Conservation (phyloP, 1,140 invertebrate species). For the Seison nebaliae region DNA sequence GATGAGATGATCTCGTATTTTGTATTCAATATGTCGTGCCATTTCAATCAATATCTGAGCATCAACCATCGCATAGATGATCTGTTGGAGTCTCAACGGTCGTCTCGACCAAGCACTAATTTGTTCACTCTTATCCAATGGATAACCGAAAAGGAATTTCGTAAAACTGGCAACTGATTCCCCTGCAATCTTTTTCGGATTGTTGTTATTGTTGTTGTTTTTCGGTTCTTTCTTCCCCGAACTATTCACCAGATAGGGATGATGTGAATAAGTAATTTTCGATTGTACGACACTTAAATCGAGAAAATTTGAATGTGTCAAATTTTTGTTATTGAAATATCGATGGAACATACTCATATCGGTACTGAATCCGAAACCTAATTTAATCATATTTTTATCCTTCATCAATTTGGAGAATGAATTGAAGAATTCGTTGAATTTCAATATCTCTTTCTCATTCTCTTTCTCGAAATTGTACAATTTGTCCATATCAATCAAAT, state of each 20-base stretch:
- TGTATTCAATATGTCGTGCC: too few relatives aligned
- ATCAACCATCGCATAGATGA: slow-evolving; percentile 55
- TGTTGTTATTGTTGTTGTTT: too few relatives aligned
- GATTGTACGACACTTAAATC: too few relatives aligned
- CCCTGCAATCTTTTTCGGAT: too few relatives aligned
- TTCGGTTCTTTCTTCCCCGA: too few relatives aligned
- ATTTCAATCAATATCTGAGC: too few relatives aligned
- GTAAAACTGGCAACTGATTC: too few relatives aligned
- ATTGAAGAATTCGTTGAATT: too few relatives aligned
- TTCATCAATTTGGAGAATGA: slow-evolving; percentile 13
- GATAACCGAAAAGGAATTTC: slow-evolving; percentile 41
- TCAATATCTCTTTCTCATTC: slow-evolving; percentile 19
- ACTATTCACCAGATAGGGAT: too few relatives aligned
- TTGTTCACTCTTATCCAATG: slow-evolving; percentile 49
- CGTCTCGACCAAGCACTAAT: slow-evolving; percentile 59
- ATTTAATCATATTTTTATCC: slow-evolving; percentile 21
- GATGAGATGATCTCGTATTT: too few relatives aligned
- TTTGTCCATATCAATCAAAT: slow-evolving; percentile 40
- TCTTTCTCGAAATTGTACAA: slow-evolving; percentile 22
- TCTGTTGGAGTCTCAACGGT: slow-evolving; percentile 44
- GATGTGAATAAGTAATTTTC: too few relatives aligned
- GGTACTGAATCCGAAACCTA: slow-evolving; percentile 16
- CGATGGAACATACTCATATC: slow-evolving; percentile 9
- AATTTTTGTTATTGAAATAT: slow-evolving; percentile 9
- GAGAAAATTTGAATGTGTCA: too few relatives aligned